phyloP scores from a whole-genome alignment of 1,140 invertebrate genomes.

The Tetramorium simillimum region DNA sequence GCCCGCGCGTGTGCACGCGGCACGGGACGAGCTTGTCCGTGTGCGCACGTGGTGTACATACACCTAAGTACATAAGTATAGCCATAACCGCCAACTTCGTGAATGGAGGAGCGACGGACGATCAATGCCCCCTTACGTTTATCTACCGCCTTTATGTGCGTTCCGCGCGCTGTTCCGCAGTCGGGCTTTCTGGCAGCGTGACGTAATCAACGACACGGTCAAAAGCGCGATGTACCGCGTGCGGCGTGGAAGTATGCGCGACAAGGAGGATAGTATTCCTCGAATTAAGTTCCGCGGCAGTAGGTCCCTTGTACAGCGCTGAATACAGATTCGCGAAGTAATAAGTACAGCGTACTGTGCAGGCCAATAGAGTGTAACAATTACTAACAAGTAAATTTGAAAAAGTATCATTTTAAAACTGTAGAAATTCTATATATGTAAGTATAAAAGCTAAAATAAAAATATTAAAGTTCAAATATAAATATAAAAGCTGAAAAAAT shows the following conservation, averaged over 20 bases:
- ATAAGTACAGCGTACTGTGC: not conserved
- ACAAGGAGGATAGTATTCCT: not conserved
- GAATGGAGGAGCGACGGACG: conserved; percentile 77
- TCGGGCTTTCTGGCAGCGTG: conserved; percentile 30
- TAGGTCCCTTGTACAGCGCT: not conserved
- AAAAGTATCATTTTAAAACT: not conserved
- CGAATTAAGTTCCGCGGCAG: not conserved
- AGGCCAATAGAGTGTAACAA: not conserved
- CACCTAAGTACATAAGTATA: conserved; percentile 77
- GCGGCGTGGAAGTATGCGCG: not conserved
- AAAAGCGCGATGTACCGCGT: not conserved
- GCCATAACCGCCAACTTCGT: conserved; percentile 78
- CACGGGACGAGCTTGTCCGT: conserved; percentile 28
- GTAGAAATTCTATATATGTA: too few relatives aligned
- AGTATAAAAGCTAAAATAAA: too few relatives aligned
- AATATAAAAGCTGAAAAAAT: too few relatives aligned
- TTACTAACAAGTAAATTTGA: not conserved
- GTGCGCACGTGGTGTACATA: conserved; percentile 66
- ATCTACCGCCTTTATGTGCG: conserved; percentile 72
- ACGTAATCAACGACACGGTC: conserved; percentile 16
- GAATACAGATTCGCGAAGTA: not conserved
- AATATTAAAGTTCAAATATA: too few relatives aligned
- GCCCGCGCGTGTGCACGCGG: conserved; percentile 21
- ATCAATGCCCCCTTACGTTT: conserved; percentile 77
- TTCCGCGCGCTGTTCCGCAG: conserved; percentile 44